These are phyloP conservation scores for Ancistrus triradiatus DNA, from an alignment of 2,113 vertebrate genomes.

Conservation along the genomic window DNA sequence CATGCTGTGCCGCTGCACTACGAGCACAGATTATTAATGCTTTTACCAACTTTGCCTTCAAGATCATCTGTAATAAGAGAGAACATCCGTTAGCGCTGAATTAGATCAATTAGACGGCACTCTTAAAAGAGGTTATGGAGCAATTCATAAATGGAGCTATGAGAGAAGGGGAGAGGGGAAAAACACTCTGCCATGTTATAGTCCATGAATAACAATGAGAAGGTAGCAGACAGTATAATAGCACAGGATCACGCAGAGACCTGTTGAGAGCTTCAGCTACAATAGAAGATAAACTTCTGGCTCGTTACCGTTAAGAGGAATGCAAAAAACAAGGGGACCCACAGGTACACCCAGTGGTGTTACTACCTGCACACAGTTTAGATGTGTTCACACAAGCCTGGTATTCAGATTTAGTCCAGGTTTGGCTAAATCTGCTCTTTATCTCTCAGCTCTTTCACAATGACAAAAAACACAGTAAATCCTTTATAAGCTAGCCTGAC, in stretches of 20 bases:
- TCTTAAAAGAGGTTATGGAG: constrained; percentile 52
- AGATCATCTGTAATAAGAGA: constrained; percentile 53
- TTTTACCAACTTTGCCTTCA: constrained; percentile 46
- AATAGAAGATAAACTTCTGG: constrained; percentile 46
- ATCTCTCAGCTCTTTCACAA: too few relatives aligned
- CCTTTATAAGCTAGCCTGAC: too few relatives aligned
- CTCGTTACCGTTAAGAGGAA: constrained; percentile 41
- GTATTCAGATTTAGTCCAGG: too few relatives aligned
- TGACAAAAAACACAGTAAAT: constrained; percentile 43
- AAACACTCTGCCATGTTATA: constrained; percentile 42
- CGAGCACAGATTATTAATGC: constrained; percentile 48
- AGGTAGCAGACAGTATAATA: constrained; percentile 45
- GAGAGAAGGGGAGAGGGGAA: constrained; percentile 26
- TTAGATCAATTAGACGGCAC: constrained; percentile 52
- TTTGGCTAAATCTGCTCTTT: too few relatives aligned
- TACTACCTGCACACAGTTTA: background rate
- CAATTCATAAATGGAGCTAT: constrained; percentile 46
- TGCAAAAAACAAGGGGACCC: constrained; percentile 28
- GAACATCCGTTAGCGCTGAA: constrained; percentile 48
- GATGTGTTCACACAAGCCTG: background rate
- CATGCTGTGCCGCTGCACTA: constrained; percentile 25
- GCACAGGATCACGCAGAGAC: constrained; percentile 45
- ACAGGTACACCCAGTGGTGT: constrained; percentile 19
- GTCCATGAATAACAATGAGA: constrained; percentile 52
- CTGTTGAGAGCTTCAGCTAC: constrained; percentile 43